These are phyloP conservation scores for Platyscapa corneri DNA, from an alignment of 1,140 invertebrate species.

Conservation along the genomic window DNA sequence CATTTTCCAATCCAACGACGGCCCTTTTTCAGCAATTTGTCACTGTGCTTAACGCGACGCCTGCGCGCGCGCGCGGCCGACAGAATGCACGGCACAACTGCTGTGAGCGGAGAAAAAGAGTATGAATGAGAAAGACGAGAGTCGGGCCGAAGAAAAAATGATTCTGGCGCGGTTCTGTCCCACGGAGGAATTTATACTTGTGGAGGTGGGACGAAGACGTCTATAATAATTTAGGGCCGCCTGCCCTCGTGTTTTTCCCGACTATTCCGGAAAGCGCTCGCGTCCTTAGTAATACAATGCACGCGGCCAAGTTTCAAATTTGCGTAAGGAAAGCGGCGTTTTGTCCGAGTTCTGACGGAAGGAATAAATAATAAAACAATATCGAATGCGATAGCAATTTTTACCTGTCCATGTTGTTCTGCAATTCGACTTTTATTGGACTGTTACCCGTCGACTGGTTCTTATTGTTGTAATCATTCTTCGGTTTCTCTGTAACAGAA, in stretches of 20 bases:
- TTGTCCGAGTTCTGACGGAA: not conserved
- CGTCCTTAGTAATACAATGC: not conserved
- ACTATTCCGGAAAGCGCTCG: conserved; percentile 7
- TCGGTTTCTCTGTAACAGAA: conserved; percentile 84
- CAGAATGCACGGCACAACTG: conserved; percentile 41
- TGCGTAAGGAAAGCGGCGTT: not conserved
- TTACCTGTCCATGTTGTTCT: conserved; percentile 84
- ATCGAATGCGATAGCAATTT: conserved; percentile 39
- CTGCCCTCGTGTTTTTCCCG: not conserved
- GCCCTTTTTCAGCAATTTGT: not conserved
- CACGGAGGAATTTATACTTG: conserved; percentile 3
- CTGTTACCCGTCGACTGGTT: conserved; percentile 88
- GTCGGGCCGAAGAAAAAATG: not conserved
- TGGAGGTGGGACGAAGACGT: not conserved
- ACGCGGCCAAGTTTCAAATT: conserved; percentile 34
- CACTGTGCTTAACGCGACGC: not conserved
- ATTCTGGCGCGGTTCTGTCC: not conserved
- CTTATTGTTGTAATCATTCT: conserved; percentile 92
- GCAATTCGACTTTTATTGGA: conserved; percentile 81
- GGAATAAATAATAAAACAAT: conserved; percentile 1
- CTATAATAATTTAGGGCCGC: conserved; percentile 41
- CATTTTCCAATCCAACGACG: too few species aligned
- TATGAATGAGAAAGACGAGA: conserved; percentile 27
- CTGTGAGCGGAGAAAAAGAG: conserved; percentile 22
- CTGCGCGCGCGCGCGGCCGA: not conserved